phyloP scores from a whole-genome alignment of 2,888 invertebrate species.

The Trissonchulus sp. region DNA sequence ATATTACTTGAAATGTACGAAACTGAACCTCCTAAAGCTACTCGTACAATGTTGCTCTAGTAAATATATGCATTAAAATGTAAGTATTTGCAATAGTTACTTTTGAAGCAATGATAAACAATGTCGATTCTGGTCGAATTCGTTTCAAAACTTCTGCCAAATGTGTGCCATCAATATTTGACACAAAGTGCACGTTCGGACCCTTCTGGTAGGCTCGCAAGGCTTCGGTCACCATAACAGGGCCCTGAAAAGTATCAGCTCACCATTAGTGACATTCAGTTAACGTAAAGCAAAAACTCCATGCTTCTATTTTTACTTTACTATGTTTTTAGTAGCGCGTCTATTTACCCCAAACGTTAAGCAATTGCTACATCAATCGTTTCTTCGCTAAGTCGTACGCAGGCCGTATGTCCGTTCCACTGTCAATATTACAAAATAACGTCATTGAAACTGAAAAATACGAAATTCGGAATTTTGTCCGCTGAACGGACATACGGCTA shows the following conservation, averaged over 20 bases:
- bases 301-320: background rate
- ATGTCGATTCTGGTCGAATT: conserved; percentile 80
- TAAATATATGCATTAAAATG: too few relatives aligned
- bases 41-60: too few relatives aligned
- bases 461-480: too few relatives aligned
- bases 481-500: too few relatives aligned
- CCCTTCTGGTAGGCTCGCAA: conserved; percentile 82
- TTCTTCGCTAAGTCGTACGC: too few relatives aligned
- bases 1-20: too few relatives aligned
- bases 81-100: conserved; percentile 47
- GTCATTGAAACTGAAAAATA: too few relatives aligned
- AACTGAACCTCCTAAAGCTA: too few relatives aligned
- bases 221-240: conserved; percentile 97
- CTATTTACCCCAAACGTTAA: background rate
- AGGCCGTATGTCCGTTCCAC: too few relatives aligned
- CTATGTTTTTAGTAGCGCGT: background rate
- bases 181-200: conserved; percentile 85
- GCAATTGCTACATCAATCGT: too few relatives aligned
- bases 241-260: conserved; percentile 72
- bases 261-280: too few relatives aligned
- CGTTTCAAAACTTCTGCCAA: conserved; percentile 83
- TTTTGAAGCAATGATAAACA: conserved; percentile 98
- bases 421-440: background rate
- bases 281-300: background rate
- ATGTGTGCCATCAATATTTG: conserved; percentile 98